Evolutionary conservation across 2,113 vertebrate genomes (phyloP).

Genomic region (Ophthalmotilapia sp.): DNA sequence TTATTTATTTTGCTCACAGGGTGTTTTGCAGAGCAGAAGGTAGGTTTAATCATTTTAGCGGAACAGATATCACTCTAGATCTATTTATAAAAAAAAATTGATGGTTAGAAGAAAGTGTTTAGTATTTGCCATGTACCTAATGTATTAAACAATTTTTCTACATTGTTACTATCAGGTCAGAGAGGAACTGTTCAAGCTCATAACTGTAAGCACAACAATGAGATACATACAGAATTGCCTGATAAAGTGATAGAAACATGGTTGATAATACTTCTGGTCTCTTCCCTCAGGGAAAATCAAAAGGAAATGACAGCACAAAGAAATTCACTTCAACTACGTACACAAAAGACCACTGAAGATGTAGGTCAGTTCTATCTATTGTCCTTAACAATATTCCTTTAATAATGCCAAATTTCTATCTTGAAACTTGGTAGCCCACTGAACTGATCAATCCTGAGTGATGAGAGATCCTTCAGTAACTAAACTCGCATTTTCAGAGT

Average conservation of each 20-base stretch:
- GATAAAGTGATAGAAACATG: neutral
- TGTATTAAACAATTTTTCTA: neutral
- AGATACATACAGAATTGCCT: neutral
- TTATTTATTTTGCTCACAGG: constrained; percentile 71
- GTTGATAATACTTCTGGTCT: neutral
- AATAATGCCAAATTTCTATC: neutral
- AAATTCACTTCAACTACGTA: constrained; percentile 17
- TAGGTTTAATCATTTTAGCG: constrained; percentile 16
- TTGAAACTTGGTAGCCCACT: neutral
- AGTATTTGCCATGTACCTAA: neutral
- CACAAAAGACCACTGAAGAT: constrained; percentile 43
- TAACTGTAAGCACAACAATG: constrained; percentile 31
- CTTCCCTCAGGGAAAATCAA: constrained; percentile 19
- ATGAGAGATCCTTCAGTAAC: neutral
- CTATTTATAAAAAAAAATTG: neutral
- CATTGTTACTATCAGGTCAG: constrained; percentile 47
- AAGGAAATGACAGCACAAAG: constrained; percentile 15
- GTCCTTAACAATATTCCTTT: neutral
- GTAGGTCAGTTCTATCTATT: neutral
- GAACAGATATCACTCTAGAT: neutral
- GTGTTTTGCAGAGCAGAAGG: constrained; percentile 71
- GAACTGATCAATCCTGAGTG: neutral
- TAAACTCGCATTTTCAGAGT: neutral
- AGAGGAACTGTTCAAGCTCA: constrained; percentile 49
- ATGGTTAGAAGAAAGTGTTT: neutral